Evolutionary conservation across 2,888 invertebrate species (phyloP).

Genomic region (Mesochorus sp.): DNA sequence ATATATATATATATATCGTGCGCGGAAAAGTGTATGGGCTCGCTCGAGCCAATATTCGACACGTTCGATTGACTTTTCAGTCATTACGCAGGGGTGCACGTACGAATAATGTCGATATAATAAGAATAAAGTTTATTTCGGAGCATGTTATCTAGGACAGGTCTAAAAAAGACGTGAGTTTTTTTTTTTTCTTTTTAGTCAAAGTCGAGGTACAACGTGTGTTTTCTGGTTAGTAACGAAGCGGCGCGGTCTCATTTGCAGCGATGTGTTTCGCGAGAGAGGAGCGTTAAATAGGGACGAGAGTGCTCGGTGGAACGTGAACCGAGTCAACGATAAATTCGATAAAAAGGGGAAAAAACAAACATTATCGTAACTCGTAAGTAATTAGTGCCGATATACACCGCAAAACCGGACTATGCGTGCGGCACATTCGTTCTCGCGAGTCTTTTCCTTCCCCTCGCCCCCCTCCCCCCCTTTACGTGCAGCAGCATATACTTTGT

Average conservation of each 20-base stretch:
- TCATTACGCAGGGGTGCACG: neutral
- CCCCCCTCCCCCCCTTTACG: neutral
- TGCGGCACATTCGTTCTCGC: constrained; percentile 5
- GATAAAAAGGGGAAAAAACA: constrained; percentile 36
- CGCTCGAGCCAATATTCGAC: constrained; percentile 32
- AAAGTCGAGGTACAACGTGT: too few relatives aligned
- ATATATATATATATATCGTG: neutral
- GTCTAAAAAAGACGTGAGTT: constrained; percentile 4
- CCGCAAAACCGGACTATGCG: constrained; percentile 9
- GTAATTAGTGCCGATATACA: constrained; percentile 63
- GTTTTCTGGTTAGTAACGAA: too few relatives aligned
- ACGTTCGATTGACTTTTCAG: neutral
- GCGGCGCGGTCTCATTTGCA: constrained; percentile 6
- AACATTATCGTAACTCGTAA: constrained; percentile 64
- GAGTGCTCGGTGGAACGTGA: constrained; percentile 28
- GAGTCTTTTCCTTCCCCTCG: neutral
- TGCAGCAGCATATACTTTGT: neutral
- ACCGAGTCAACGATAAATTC: constrained; percentile 55
- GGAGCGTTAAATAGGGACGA: neutral
- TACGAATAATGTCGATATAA: neutral
- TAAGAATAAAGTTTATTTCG: neutral
- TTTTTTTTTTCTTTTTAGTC: too few relatives aligned
- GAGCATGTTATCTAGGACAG: neutral
- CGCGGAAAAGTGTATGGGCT: neutral
- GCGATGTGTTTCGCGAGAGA: neutral